phyloP scores from a whole-genome alignment of 2,797 vertebrate species.

The Emydoidea blandingii region DNA sequence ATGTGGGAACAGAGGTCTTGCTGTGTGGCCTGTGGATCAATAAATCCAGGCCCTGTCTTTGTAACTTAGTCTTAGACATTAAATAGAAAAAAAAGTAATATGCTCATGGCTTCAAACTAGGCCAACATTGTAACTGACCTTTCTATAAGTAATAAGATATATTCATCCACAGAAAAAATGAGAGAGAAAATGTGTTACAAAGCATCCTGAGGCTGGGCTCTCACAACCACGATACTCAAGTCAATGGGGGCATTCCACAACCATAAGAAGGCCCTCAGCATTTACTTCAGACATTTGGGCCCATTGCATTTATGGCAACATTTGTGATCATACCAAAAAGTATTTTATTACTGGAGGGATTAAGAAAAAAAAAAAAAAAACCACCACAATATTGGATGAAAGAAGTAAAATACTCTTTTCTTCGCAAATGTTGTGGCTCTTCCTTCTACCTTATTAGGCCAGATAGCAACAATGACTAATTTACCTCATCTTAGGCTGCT shows the following conservation, averaged over 20 bases:
- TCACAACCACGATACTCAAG: neutral
- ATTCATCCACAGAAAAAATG: neutral
- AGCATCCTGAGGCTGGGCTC: neutral
- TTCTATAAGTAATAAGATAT: neutral
- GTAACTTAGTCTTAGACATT: neutral
- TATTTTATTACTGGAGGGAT: neutral
- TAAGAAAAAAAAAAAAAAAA: neutral
- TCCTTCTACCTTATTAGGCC: neutral
- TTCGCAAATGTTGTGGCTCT: neutral
- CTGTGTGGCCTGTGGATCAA: neutral
- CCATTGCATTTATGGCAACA: neutral
- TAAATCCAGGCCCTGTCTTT: neutral
- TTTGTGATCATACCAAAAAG: neutral
- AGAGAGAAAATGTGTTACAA: neutral
- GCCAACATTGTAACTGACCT: neutral
- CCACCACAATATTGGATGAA: neutral
- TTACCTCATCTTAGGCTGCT: neutral
- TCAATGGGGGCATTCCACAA: neutral
- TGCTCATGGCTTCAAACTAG: neutral
- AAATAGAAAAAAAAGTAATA: slow-evolving; percentile 22
- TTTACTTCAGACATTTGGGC: neutral
- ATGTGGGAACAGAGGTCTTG: slow-evolving; percentile 1
- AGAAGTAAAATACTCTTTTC: neutral
- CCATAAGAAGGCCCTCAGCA: neutral
- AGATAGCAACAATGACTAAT: neutral